Evolutionary conservation across 2,888 invertebrate species (phyloP), one percentile per base, ranked within the genome.

Genomic region (Elegia similella): DNA sequence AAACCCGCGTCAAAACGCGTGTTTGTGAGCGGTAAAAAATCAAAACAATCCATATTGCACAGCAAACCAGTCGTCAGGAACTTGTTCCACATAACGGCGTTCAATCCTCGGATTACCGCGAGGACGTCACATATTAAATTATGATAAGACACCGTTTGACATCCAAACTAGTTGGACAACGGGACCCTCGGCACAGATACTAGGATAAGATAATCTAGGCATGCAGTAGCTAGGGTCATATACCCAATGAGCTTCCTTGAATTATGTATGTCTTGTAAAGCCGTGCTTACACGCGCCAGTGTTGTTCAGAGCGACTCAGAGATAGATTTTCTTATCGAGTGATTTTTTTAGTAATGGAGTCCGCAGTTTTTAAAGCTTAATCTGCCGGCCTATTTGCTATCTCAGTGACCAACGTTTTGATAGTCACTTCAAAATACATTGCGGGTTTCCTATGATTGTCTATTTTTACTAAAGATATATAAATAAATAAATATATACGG

Each of bases 181-280:
- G 54, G 44, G 54, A 55, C 32, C 15, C 32, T 30, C 23, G 34
- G 34, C 54, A 55, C 44, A 44, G 54, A 55, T 55, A 44, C 44
- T 16, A 44, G 54, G 54, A 55, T 55, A 46, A 55, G 44, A 55
- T 55, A 16, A 32, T 44, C n/a, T 43, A 43, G 54, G 54, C 30
- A 44, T 44, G 30, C 44, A 13, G 54, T 34, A 44, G 44, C 54
- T n/a, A 44, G 44, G 46, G 30, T 44, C 54, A 44, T 44, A 30
- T 16, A 32, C 34, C 42, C 23, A 23, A 53, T 6, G 38, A 52
- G 13, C n/a, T 23, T 42, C 30, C 42, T 34, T 50, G 50, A 34
- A 50, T 50, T 38, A 50, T 50, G 50, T 16, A 50, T 50, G 50
- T n/a, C n/a, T n/a, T n/a, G n/a, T 34, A 34, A 34, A 1, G 50